A percentile compares a stretch with the other conserved stretches of the same genome.
Conservation (phyloP, 2,888 invertebrate genomes). For the Loripinus fragilis region DNA sequence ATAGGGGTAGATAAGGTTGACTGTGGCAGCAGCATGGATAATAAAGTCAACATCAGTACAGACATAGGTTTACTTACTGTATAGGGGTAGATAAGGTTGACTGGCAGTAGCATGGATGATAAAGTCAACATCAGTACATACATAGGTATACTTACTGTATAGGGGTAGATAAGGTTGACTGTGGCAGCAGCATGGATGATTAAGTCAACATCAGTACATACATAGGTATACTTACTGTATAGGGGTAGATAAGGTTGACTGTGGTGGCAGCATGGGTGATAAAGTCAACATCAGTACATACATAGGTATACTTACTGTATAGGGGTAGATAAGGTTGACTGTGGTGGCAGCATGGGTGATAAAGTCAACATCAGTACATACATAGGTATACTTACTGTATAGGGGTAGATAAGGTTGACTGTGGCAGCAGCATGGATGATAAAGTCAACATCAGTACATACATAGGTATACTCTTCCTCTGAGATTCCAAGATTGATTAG, state of each 20-base stretch:
- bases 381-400: conserved; percentile 80
- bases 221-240: conserved; percentile 80
- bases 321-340: conserved; percentile 84
- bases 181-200: conserved; percentile 83
- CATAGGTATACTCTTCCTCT: conserved; percentile 82
- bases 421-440: conserved; percentile 83
- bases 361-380: conserved; percentile 83
- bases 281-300: conserved; percentile 83
- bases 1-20: no score
- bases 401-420: conserved; percentile 84
- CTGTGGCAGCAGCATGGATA: no score
- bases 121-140: conserved; percentile 70
- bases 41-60: no score
- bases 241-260: conserved; percentile 84
- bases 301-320: conserved; percentile 80
- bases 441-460: conserved; percentile 83
- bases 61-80: no score
- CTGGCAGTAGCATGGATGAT: conserved; percentile 71
- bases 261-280: conserved; percentile 83
- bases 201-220: conserved; percentile 83
- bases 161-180: conserved; percentile 84
- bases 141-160: conserved; percentile 71
- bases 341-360: conserved; percentile 83
- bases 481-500: conserved; percentile 82
- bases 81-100: background rate